Conservation (phyloP, 2,888 invertebrate genomes). For the Apotomis betuletana region DNA sequence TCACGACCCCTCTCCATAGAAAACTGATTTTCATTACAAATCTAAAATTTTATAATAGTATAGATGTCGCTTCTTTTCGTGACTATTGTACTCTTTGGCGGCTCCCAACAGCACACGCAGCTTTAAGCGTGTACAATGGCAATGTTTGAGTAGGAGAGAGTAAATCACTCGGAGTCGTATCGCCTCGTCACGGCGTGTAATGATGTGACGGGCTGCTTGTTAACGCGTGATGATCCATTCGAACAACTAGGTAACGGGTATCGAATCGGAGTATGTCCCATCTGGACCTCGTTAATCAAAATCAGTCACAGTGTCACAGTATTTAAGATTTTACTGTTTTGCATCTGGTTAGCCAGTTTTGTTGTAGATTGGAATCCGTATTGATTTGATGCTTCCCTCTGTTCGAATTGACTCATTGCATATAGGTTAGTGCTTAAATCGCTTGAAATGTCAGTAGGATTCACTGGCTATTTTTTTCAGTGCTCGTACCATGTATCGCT, state of each 20-base stretch:
- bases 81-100: slow-evolving; percentile 3
- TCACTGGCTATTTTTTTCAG: too few species aligned
- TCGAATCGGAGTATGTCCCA: background rate
- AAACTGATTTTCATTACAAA: too few species aligned
- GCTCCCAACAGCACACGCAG: slow-evolving; percentile 13
- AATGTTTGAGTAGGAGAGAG: slow-evolving; percentile 14
- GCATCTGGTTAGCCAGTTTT: slow-evolving; percentile 10
- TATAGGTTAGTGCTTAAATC: too few species aligned
- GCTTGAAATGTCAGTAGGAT: too few species aligned
- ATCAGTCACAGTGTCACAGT: background rate
- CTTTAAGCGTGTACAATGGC: slow-evolving; percentile 17
- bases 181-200: slow-evolving; percentile 59
- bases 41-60: too few species aligned
- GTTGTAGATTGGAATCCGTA: background rate
- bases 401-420: too few species aligned
- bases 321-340: slow-evolving; percentile 10
- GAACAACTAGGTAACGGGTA: background rate
- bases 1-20: too few species aligned
- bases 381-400: background rate
- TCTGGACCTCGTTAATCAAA: slow-evolving; percentile 14
- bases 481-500: too few species aligned
- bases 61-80: slow-evolving; percentile 4
- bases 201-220: slow-evolving; percentile 44
- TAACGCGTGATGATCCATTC: slow-evolving; percentile 1
- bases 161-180: background rate